These are phyloP conservation scores for Sparus aurata DNA, from an alignment of 2,797 vertebrate genomes.

Conservation along the genomic window DNA sequence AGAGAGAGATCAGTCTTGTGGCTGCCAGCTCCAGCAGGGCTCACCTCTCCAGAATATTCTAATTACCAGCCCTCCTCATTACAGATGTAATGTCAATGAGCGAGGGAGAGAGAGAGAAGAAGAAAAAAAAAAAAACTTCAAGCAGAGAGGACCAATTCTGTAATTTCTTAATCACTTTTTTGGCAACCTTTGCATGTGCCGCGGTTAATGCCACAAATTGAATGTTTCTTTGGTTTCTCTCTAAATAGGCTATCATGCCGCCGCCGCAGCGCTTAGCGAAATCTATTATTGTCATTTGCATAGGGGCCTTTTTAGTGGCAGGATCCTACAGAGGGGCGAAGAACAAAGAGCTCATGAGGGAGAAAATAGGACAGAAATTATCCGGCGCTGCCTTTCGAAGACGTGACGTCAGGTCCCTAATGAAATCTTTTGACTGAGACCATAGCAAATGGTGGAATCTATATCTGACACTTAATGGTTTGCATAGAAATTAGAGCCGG, in stretches of 20 bases:
- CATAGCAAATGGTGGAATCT: slow-evolving; percentile 95
- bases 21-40: slow-evolving; percentile 76
- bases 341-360: slow-evolving; percentile 91
- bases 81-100: slow-evolving; percentile 84
- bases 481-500: slow-evolving; percentile 94
- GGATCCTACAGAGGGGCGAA: slow-evolving; percentile 85
- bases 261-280: slow-evolving; percentile 80
- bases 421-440: slow-evolving; percentile 96
- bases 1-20: slow-evolving; percentile 71
- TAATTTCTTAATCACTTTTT: slow-evolving; percentile 91
- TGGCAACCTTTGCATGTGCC: slow-evolving; percentile 84
- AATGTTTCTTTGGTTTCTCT: slow-evolving; percentile 88
- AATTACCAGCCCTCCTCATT: slow-evolving; percentile 87
- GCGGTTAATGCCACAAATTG: slow-evolving; percentile 88
- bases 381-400: slow-evolving; percentile 83
- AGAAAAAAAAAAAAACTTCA: slow-evolving; percentile 70
- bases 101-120: slow-evolving; percentile 37
- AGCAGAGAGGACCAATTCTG: slow-evolving; percentile 83
- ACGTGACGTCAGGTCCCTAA: slow-evolving; percentile 90
- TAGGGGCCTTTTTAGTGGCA: slow-evolving; percentile 83
- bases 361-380: slow-evolving; percentile 91
- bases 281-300: slow-evolving; percentile 91
- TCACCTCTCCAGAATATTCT: slow-evolving; percentile 86
- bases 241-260: slow-evolving; percentile 87
- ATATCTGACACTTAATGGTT: slow-evolving; percentile 96